Evolutionary conservation across 92 coral and sea anemone genomes (phyloP).

Genomic region (Virgularia gustaviana): DNA sequence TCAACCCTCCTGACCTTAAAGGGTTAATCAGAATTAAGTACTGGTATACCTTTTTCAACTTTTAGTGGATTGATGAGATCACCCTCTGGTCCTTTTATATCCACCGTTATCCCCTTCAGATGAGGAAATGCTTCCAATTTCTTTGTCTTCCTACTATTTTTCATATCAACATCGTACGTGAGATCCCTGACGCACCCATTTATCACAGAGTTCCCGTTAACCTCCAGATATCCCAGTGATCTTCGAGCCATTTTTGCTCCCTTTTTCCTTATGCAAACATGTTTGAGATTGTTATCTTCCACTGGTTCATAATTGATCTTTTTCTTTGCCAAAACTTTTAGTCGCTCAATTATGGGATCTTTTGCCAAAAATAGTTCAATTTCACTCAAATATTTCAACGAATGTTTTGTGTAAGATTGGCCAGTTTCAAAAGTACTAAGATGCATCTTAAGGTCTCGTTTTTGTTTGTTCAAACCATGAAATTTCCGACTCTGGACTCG

Average conservation of each 20-base stretch:
- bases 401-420: constrained; percentile 72
- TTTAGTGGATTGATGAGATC: constrained; percentile 18
- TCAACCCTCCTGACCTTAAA: no score
- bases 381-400: constrained; percentile 77
- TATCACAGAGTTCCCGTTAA: constrained; percentile 20
- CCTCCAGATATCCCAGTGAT: constrained; percentile 13
- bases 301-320: constrained; percentile 58
- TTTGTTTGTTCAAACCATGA: constrained; percentile 56
- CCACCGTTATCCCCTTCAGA: constrained; percentile 20
- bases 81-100: constrained; percentile 30
- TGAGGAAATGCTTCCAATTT: constrained; percentile 1
- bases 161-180: not conserved
- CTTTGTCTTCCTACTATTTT: not conserved
- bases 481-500: constrained; percentile 63
- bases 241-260: constrained; percentile 55
- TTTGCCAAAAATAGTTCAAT: constrained; percentile 70
- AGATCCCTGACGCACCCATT: constrained; percentile 32
- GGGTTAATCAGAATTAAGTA: not conserved
- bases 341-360: constrained; percentile 58
- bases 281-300: constrained; percentile 70
- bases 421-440: constrained; percentile 63
- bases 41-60: constrained; percentile 9
- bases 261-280: constrained; percentile 63
- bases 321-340: constrained; percentile 59
- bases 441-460: constrained; percentile 55